These are phyloP conservation scores for Brachymystax lenok DNA, from an alignment of 2,797 vertebrate species.

Conservation along the genomic window DNA sequence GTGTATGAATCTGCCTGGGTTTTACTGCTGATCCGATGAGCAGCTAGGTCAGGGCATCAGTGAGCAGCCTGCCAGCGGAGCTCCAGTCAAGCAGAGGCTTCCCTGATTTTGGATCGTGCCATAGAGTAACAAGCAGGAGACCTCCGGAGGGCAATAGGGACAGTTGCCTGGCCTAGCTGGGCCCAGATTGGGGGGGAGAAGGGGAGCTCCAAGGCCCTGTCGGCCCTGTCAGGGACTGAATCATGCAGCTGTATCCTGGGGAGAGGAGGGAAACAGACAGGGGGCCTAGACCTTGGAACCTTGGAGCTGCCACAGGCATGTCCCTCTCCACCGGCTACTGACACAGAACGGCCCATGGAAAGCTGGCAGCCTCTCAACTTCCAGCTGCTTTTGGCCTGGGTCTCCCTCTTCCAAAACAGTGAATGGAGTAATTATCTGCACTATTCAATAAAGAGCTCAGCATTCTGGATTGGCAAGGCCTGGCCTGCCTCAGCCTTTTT, in stretches of 20 bases:
- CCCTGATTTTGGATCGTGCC: not conserved
- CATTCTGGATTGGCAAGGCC: slow-evolving; percentile 15
- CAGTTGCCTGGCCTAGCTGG: not conserved
- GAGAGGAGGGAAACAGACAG: slow-evolving; percentile 14
- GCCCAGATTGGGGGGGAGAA: not conserved
- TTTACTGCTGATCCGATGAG: not conserved
- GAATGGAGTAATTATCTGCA: slow-evolving; percentile 30
- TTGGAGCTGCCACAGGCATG: slow-evolving; percentile 27
- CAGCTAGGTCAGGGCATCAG: not conserved
- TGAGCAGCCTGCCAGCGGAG: not conserved
- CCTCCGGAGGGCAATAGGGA: not conserved
- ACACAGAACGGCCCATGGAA: slow-evolving; percentile 32
- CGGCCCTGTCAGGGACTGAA: not conserved
- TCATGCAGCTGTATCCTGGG: slow-evolving; percentile 8
- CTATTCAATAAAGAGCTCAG: slow-evolving; percentile 22
- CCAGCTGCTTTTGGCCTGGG: slow-evolving; percentile 14
- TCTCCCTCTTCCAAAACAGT: slow-evolving; percentile 13
- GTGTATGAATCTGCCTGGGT: not conserved
- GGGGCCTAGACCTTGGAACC: slow-evolving; percentile 27
- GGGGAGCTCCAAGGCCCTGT: not conserved
- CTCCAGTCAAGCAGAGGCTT: not conserved
- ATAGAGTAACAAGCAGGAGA: not conserved
- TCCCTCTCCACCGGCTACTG: slow-evolving; percentile 19
- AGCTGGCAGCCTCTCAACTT: slow-evolving; percentile 32
- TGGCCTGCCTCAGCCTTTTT: slow-evolving; percentile 1